phyloP scores from a whole-genome alignment of 2,113 vertebrate genomes.

The Nothobranchius kuhntae region DNA sequence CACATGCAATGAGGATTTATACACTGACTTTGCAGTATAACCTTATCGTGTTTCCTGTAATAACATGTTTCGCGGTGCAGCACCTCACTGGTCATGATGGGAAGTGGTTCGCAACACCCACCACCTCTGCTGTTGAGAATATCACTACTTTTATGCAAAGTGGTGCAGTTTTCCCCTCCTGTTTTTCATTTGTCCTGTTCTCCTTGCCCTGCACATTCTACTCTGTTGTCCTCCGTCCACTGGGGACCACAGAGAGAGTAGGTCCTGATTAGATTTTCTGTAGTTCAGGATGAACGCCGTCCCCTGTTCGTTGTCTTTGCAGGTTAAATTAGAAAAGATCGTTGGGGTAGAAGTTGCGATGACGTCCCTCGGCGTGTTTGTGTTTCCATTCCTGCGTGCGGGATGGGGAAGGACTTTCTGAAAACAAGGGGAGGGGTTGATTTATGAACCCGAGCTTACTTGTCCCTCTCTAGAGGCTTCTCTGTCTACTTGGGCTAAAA shows the following conservation, averaged over 20 bases:
- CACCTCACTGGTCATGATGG: no score
- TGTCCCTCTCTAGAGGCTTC: constrained; percentile 24
- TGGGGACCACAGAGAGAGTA: constrained; percentile 24
- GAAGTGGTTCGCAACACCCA: background rate
- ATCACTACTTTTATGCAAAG: constrained; percentile 3
- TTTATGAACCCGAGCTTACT: constrained; percentile 37
- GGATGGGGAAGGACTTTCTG: background rate
- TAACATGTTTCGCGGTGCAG: no score
- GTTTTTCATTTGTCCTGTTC: constrained; percentile 6
- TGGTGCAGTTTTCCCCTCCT: background rate
- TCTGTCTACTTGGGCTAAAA: constrained; percentile 24
- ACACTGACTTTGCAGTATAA: no score
- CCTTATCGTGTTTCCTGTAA: no score
- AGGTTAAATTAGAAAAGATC: constrained; percentile 9
- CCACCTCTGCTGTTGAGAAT: background rate
- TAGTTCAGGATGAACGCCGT: constrained; percentile 16
- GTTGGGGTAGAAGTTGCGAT: constrained; percentile 12
- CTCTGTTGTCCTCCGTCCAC: constrained; percentile 30
- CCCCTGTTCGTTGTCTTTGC: constrained; percentile 4
- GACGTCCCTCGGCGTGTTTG: constrained; percentile 6
- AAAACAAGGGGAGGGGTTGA: constrained; percentile 33
- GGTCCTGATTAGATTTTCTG: constrained; percentile 36
- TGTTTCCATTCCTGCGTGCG: background rate
- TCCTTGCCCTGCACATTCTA: constrained; percentile 28
- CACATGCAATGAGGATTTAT: no score